Percentiles rank a stretch among this genome's conserved stretches.
These are phyloP conservation scores for Tetranychus urticae DNA, from an alignment of 1,140 invertebrate genomes.

Conservation along the genomic window DNA sequence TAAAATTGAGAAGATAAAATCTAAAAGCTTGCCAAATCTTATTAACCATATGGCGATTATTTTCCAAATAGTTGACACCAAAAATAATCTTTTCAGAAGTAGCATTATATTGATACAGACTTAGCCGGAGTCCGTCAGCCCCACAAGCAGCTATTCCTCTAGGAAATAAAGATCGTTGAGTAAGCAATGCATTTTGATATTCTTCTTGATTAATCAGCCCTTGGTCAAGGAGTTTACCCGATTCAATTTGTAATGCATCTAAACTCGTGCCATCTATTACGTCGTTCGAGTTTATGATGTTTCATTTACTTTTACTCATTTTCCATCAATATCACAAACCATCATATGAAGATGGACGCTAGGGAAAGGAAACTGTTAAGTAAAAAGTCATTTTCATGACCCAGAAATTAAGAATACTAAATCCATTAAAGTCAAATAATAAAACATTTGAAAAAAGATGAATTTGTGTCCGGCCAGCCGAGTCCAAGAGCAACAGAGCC, in stretches of 20 bases:
- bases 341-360: constrained; percentile 62
- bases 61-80: constrained; percentile 83
- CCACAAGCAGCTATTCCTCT: constrained; percentile 97
- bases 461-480: constrained; percentile 56
- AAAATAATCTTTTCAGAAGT: constrained; percentile 82
- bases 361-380: constrained; percentile 79
- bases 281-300: constrained; percentile 94
- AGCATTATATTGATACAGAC: constrained; percentile 74
- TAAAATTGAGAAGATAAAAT: constrained; percentile 40
- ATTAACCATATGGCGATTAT: constrained; percentile 96
- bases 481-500: constrained; percentile 79
- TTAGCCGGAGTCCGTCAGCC: constrained; percentile 88
- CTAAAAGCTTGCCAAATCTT: constrained; percentile 97
- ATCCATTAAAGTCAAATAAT: constrained; percentile 69
- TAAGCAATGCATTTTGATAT: constrained; percentile 12
- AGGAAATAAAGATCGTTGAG: constrained; percentile 52
- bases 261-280: constrained; percentile 73
- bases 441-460: constrained; percentile 41
- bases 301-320: constrained; percentile 97
- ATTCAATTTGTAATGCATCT: constrained; percentile 26
- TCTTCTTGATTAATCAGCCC: constrained; percentile 9
- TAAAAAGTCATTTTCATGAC: constrained; percentile 96
- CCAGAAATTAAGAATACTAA: constrained; percentile 99
- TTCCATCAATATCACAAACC: constrained; percentile 87
- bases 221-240: neutral